Evolutionary conservation across 2,888 invertebrate genomes (phyloP), one percentile per base, ranked within the genome.

Genomic region (Deilephila porcellus): DNA sequence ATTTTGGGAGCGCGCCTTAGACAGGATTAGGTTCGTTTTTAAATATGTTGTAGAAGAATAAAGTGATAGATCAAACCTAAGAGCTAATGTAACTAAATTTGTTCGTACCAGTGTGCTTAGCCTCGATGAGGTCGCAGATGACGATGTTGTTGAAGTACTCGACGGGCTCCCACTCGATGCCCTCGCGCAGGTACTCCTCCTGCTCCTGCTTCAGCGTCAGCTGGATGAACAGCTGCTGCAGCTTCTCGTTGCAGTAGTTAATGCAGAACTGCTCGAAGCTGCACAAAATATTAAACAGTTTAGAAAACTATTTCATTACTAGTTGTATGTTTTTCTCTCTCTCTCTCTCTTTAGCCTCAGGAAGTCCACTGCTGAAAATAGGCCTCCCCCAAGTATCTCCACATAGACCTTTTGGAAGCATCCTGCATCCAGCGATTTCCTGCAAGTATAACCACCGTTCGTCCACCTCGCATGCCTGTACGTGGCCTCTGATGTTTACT

Each of bases 181-280:
- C 98, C 90, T 99, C 99, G 72, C 96, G 96, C 59, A 97, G 93
- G 86, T 99, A 99, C 88, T 99, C 98, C 84, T 98, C 98, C 89
- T 99, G 98, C 88, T 99, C 98, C 19, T 98, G 98, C 86, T 97
- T 98, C 60, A 99, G 91, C 0, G 98, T 98, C 84, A 98, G 92
- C 89, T 98, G 97, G 86, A 99, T 98, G 91, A 99, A 99, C 76
- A 99, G 93, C 91, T 99, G 98, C 88, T 99, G 98, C 76, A 99
- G 95, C 90, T 99, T 99, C 93, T 99, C 98, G 88, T 99, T 99
- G 90, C 98, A 99, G 94, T 97, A 98, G 93, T 99, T 99, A 77
- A 99, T 99, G 93, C 98, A 98, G 89, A 99, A 97, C 91, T 99
- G 98, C 89, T 97, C 97, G 89, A 97, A 97, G 85, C 97, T 97